These are phyloP conservation scores for Plodia interpunctella DNA, from an alignment of 1,140 invertebrate species.

Conservation along the genomic window DNA sequence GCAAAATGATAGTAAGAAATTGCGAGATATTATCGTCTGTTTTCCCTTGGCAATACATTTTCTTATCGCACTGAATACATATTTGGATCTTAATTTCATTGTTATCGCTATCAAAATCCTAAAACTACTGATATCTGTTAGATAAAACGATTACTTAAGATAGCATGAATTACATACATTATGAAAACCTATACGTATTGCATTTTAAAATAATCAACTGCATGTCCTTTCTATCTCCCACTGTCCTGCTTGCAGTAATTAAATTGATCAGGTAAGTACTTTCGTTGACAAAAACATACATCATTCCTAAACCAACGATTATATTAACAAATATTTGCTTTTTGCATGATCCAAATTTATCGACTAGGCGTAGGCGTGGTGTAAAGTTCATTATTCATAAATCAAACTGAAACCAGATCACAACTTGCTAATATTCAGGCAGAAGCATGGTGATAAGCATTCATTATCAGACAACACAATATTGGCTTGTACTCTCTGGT, in stretches of 20 bases:
- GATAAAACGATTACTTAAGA: no score
- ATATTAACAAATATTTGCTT: no score
- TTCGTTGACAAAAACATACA: no score
- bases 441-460: neutral
- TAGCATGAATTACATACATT: no score
- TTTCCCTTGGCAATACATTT: constrained; percentile 14
- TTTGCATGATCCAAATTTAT: no score
- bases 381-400: neutral
- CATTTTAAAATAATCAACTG: no score
- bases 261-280: no score
- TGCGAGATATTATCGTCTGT: constrained; percentile 8
- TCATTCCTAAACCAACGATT: no score
- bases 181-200: no score
- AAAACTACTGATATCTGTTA: neutral
- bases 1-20: neutral
- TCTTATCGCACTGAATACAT: constrained; percentile 15
- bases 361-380: no score
- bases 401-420: neutral
- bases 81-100: constrained; percentile 10
- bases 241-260: no score
- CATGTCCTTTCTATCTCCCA: no score
- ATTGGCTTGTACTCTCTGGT: neutral
- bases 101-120: neutral
- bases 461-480: neutral
- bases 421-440: neutral